Evolutionary conservation across 2,888 invertebrate species (phyloP).

Genomic region (Mesorhabditis belari): DNA sequence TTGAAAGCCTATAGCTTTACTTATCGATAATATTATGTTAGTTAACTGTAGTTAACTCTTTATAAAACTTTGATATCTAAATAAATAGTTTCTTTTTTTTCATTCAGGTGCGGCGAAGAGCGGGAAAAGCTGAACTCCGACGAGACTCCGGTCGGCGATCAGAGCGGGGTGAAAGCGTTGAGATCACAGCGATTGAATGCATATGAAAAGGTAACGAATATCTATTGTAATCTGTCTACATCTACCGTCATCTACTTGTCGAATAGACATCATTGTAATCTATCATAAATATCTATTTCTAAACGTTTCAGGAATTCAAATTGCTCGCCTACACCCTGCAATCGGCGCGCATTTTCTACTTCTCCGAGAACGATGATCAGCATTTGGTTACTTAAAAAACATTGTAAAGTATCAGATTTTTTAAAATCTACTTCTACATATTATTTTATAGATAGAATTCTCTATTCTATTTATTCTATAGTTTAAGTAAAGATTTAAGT

Average conservation of each 20-base stretch:
- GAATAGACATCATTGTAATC: no score
- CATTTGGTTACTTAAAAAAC: conserved; percentile 2
- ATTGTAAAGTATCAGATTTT: no score
- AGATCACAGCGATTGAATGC: neutral
- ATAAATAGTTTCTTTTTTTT: no score
- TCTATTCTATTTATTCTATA: no score
- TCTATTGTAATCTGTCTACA: neutral
- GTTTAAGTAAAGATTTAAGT: no score
- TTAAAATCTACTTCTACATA: no score
- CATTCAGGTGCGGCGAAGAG: neutral
- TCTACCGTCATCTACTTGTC: no score
- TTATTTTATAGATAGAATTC: no score
- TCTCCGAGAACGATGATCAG: conserved; percentile 53
- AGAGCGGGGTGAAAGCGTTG: neutral
- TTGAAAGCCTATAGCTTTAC: no score
- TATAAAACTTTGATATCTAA: no score
- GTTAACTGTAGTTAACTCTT: no score
- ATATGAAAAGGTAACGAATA: neutral
- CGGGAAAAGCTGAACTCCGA: neutral
- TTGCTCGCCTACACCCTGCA: conserved; percentile 82
- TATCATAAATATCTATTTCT: conserved; percentile 5
- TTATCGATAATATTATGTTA: no score
- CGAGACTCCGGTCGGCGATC: neutral
- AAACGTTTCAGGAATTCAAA: conserved; percentile 71
- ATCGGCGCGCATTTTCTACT: conserved; percentile 90